Conservation (phyloP, 1,140 invertebrate genomes). For the Panulirus ornatus region DNA sequence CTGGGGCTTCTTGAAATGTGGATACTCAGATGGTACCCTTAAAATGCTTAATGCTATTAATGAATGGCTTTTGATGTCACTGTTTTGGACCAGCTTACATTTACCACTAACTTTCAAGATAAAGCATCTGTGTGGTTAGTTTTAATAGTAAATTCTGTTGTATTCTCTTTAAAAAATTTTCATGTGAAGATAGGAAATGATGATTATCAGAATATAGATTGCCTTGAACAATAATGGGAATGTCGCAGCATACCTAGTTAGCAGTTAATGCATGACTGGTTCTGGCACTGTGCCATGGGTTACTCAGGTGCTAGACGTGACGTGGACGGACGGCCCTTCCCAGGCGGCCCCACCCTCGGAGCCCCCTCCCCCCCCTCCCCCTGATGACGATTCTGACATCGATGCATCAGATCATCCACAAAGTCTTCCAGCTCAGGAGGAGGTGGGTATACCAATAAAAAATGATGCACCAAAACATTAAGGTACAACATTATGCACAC, state of each 20-base stretch:
- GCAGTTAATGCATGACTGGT: slow-evolving; percentile 56
- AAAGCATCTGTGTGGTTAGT: too few relatives aligned
- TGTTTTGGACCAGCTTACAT: too few relatives aligned
- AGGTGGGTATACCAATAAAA: slow-evolving; percentile 43
- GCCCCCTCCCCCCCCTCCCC: slow-evolving; percentile 67
- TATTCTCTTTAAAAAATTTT: too few relatives aligned
- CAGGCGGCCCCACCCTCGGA: slow-evolving; percentile 66
- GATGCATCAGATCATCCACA: slow-evolving; percentile 57
- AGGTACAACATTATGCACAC: too few relatives aligned
- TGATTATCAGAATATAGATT: not conserved
- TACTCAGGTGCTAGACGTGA: slow-evolving; percentile 70
- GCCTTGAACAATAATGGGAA: not conserved
- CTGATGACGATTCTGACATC: slow-evolving; percentile 65
- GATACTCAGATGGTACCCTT: too few relatives aligned
- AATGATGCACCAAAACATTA: slow-evolving; percentile 9
- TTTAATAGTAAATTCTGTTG: too few relatives aligned
- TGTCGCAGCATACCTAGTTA: slow-evolving; percentile 49
- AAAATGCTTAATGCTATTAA: too few relatives aligned
- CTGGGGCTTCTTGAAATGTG: too few relatives aligned
- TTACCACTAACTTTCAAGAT: too few relatives aligned
- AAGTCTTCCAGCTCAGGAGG: slow-evolving; percentile 44
- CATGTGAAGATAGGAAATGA: not conserved
- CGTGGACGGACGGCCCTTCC: slow-evolving; percentile 66
- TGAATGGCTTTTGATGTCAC: too few relatives aligned
- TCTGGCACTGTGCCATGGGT: slow-evolving; percentile 45